Evolutionary conservation across 2,113 vertebrate species (phyloP).

Genomic region (Sinocyclocheilus anophthalmus): DNA sequence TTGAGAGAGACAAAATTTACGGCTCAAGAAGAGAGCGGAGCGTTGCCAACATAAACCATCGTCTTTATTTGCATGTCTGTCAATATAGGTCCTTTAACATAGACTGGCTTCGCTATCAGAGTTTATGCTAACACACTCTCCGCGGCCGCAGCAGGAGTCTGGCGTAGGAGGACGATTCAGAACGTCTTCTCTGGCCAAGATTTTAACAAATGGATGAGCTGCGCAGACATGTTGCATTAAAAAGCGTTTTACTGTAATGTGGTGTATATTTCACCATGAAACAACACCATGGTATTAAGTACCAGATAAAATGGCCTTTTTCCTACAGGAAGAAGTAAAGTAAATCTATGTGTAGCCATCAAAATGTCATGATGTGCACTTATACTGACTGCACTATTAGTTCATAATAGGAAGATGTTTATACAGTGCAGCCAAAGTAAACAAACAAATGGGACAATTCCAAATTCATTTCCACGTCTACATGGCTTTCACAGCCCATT

Average conservation of each 20-base stretch:
- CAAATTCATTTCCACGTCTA: not conserved
- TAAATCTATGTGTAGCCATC: not conserved
- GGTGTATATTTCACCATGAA: conserved; percentile 13
- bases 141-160: conserved; percentile 34
- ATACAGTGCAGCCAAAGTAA: conserved; percentile 4
- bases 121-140: conserved; percentile 36
- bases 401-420: conserved; percentile 4
- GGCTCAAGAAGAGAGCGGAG: conserved; percentile 19
- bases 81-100: conserved; percentile 48
- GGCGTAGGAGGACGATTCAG: conserved; percentile 13
- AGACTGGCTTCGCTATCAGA: conserved; percentile 31
- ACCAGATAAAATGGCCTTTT: conserved; percentile 5
- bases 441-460: not conserved
- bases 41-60: conserved; percentile 54
- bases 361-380: not conserved
- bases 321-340: conserved; percentile 1
- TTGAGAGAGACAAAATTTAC: conserved; percentile 52
- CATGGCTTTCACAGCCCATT: not conserved
- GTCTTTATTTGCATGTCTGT: conserved; percentile 48
- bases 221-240: conserved; percentile 23
- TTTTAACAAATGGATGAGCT: conserved; percentile 36
- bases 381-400: conserved; percentile 14
- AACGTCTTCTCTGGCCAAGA: conserved; percentile 34
- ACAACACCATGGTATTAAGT: conserved; percentile 25
- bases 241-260: conserved; percentile 30